Conservation (phyloP, 2,888 invertebrate genomes). For the Hirtodrosophila cameraria region DNA sequence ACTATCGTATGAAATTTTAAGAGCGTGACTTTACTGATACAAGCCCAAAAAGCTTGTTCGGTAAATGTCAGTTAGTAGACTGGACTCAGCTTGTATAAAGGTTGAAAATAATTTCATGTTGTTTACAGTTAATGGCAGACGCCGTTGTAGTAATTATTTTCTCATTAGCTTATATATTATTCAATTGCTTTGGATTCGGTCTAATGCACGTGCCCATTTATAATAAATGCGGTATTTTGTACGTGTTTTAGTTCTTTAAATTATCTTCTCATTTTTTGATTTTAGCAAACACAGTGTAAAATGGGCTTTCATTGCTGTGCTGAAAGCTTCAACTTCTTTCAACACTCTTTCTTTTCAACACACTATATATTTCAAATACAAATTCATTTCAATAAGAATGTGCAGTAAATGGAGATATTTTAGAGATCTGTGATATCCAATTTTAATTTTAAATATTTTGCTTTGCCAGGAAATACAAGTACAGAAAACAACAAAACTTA, state of each 20-base stretch:
- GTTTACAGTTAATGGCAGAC: slow-evolving; percentile 50
- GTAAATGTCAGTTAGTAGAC: neutral
- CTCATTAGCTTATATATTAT: slow-evolving; percentile 55
- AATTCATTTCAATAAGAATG: no score
- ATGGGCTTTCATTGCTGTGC: no score
- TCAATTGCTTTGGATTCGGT: slow-evolving; percentile 27
- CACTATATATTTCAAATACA: no score
- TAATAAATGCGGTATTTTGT: neutral
- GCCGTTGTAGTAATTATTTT: slow-evolving; percentile 54
- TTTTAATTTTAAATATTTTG: no score
- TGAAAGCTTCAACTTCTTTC: no score
- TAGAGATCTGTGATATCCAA: no score
- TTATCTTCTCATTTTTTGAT: neutral
- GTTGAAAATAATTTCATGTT: slow-evolving; percentile 21
- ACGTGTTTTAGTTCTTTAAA: neutral
- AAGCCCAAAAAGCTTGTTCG: slow-evolving; percentile 3
- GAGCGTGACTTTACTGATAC: slow-evolving; percentile 49
- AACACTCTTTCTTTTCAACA: neutral
- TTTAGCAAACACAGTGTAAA: neutral
- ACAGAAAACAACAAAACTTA: no score
- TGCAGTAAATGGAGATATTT: no score
- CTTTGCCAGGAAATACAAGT: no score
- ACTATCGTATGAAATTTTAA: slow-evolving; percentile 62
- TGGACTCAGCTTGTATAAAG: neutral
- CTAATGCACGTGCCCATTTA: slow-evolving; percentile 4